A percentile compares a stretch with the other conserved stretches of the same genome.
phyloP scores from a whole-genome alignment of 1,140 invertebrate species.

The Aricia agestis region DNA sequence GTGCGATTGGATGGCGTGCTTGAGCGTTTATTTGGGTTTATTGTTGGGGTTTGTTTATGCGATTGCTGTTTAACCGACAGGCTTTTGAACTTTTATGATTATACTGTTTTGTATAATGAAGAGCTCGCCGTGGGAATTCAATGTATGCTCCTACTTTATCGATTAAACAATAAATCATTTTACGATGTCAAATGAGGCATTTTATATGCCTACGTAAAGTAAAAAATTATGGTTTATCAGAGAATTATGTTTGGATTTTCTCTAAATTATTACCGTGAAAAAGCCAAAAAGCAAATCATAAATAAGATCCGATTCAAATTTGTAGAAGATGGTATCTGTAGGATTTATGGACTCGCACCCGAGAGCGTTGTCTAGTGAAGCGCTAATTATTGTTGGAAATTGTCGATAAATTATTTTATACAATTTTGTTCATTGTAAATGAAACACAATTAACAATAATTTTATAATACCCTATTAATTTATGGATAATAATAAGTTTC shows the following conservation, averaged over 20 bases:
- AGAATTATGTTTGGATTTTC: slow-evolving; percentile 72
- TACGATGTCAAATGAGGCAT: neutral
- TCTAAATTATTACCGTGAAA: slow-evolving; percentile 73
- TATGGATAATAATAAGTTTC: neutral
- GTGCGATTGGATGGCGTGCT: slow-evolving; percentile 76
- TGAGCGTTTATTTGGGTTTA: slow-evolving; percentile 75
- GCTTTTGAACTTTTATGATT: slow-evolving; percentile 71
- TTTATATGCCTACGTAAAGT: slow-evolving; percentile 14
- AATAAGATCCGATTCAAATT: slow-evolving; percentile 78
- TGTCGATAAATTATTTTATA: slow-evolving; percentile 51
- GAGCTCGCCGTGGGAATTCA: slow-evolving; percentile 47
- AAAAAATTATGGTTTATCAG: slow-evolving; percentile 64
- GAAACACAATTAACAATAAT: neutral
- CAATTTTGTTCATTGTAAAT: neutral
- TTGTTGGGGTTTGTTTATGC: slow-evolving; percentile 76
- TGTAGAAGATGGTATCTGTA: slow-evolving; percentile 76
- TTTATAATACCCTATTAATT: neutral
- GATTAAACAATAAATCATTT: slow-evolving; percentile 8
- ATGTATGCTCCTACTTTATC: slow-evolving; percentile 18
- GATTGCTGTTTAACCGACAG: slow-evolving; percentile 74
- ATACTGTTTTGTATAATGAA: slow-evolving; percentile 67
- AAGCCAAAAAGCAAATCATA: slow-evolving; percentile 67
- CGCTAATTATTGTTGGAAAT: slow-evolving; percentile 53
- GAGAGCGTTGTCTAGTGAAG: slow-evolving; percentile 71
- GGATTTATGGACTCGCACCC: slow-evolving; percentile 75